phyloP scores from a whole-genome alignment of 2,113 vertebrate species.

The Alosa alosa region DNA sequence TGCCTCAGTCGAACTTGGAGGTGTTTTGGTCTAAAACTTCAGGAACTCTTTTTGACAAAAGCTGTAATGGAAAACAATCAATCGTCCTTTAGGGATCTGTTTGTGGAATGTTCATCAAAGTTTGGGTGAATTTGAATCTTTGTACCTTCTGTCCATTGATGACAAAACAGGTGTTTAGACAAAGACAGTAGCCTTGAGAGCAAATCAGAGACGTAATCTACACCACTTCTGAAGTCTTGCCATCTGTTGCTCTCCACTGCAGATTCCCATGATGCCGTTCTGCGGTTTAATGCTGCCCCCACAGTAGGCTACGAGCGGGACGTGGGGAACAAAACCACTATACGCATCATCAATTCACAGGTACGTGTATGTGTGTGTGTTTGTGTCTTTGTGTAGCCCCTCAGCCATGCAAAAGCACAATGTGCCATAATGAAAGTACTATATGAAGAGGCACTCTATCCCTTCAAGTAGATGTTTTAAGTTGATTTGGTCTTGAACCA shows the following conservation, averaged over 20 bases:
- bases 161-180: background rate
- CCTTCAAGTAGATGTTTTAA: too few species aligned
- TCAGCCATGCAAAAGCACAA: background rate
- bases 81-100: background rate
- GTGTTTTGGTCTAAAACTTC: background rate
- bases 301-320: constrained; percentile 90
- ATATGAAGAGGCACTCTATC: background rate
- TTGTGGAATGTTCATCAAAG: background rate
- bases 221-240: background rate
- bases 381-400: background rate
- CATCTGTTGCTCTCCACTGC: constrained; percentile 44
- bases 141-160: background rate
- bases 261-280: constrained; percentile 94
- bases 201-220: background rate
- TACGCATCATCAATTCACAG: constrained; percentile 97
- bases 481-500: too few species aligned
- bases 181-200: too few species aligned
- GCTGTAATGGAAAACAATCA: background rate
- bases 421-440: background rate
- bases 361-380: constrained; percentile 63
- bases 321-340: constrained; percentile 94
- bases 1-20: background rate
- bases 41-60: background rate
- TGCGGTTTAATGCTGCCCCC: constrained; percentile 95
- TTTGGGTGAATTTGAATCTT: background rate